Evolutionary conservation across 2,888 invertebrate species (phyloP), one percentile per base, ranked within the genome.

Genomic region (Hyles lineata): DNA sequence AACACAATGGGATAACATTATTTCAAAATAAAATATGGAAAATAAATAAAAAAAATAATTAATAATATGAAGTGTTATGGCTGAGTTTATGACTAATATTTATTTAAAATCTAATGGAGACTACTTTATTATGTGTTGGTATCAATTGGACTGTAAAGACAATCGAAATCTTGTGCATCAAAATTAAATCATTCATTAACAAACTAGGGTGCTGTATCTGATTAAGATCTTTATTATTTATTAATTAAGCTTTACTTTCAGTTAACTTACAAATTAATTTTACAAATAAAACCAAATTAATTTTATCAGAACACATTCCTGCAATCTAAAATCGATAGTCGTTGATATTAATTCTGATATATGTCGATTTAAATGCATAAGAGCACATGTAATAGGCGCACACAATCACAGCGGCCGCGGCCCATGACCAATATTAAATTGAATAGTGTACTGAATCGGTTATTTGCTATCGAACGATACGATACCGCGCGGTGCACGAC

Each of bases 381-480:
- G 85, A 82, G 83, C 83, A 82, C 80, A 76, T 81, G 79, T 74
- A 79, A 76, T 82, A 80, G 77, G 77, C 81, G 81, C 80, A 76
- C 84, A 85, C 84, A 85, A 88, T 89, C 86, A 89, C 81, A 85
- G 84, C 84, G 85, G 78, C 84, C 87, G 83, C 83, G 79, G 80
- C 78, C 89, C 91, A 84, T 91, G 87, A 89, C 91, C 85, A 90
- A 93, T 89, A 84, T 83, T 85, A 88, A 91, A 92, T 92, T 90
- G 89, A 91, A 91, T 89, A 67, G 50, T 82, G 43, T 60, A 73
- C 80, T 78, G 85, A 85, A 86, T 88, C 82, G 84, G 82, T 82
- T 89, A 89, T 90, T 90, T 87, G 85, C 85, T 83, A 86, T 87
- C 85, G 82, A 60, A 23, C 43, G 23, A 21, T 85, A 80, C 85